A percentile compares a stretch with the other conserved stretches of the same genome.
These are phyloP conservation scores for Pseudomyrmex gracilis DNA, from an alignment of 1,140 invertebrate species.

Conservation along the genomic window DNA sequence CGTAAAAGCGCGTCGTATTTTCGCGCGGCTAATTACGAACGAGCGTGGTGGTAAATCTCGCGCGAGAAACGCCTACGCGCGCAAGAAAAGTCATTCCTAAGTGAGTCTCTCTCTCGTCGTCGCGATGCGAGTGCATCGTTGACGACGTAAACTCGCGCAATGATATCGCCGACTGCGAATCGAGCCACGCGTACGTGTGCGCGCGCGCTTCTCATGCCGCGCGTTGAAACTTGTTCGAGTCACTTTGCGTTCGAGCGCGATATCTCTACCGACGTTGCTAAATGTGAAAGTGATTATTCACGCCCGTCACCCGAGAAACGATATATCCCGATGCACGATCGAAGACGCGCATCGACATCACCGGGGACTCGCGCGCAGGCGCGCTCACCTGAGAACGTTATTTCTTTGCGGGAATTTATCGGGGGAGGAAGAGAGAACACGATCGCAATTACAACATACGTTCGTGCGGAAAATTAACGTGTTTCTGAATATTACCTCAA, in stretches of 20 bases:
- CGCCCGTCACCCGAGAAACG: background rate
- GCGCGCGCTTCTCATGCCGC: constrained; percentile 25
- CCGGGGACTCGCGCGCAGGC: too few relatives aligned
- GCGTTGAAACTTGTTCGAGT: constrained; percentile 17
- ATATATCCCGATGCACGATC: background rate
- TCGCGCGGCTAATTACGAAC: constrained; percentile 28
- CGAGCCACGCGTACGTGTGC: background rate
- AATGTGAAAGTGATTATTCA: constrained; percentile 51
- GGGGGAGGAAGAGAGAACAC: background rate
- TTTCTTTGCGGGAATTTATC: background rate
- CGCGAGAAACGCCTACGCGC: constrained; percentile 31
- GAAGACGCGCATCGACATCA: constrained; percentile 14
- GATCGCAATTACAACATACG: background rate
- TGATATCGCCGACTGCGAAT: constrained; percentile 16
- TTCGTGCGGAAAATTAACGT: constrained; percentile 4
- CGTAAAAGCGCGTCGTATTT: constrained; percentile 17
- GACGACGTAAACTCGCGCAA: too few relatives aligned
- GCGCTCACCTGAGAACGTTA: background rate
- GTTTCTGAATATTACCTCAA: background rate
- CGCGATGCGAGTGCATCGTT: background rate
- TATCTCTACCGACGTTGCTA: constrained; percentile 24
- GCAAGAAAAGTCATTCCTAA: constrained; percentile 21
- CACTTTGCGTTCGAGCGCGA: constrained; percentile 18
- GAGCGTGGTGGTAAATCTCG: constrained; percentile 27
- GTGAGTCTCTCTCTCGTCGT: background rate